These are phyloP conservation scores for Gerris lacustris DNA, from an alignment of 2,888 invertebrate genomes.

Conservation along the genomic window DNA sequence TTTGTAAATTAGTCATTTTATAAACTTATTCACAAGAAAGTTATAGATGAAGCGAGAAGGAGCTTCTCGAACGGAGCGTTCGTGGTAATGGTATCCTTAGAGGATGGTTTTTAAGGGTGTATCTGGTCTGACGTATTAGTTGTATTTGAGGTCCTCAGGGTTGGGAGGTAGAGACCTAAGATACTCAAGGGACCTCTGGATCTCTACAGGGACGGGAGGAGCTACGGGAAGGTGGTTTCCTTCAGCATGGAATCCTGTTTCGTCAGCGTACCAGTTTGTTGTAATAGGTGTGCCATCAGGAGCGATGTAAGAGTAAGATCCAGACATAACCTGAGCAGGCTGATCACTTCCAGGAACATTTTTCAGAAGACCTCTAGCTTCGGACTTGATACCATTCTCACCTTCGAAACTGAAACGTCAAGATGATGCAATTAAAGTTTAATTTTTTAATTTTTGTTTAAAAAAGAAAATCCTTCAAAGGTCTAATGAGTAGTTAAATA, in stretches of 20 bases:
- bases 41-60: no score
- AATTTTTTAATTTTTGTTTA: no score
- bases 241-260: constrained; percentile 22
- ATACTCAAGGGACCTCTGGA: constrained; percentile 9
- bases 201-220: constrained; percentile 27
- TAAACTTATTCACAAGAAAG: no score
- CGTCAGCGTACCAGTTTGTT: constrained; percentile 19
- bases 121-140: not conserved
- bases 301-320: constrained; percentile 17
- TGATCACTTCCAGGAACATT: constrained; percentile 26
- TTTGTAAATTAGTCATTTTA: no score
- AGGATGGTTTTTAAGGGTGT: not conserved
- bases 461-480: no score
- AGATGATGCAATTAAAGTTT: not conserved
- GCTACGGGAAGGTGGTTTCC: constrained; percentile 18
- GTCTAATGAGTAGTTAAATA: no score
- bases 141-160: constrained; percentile 9
- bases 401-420: constrained; percentile 38
- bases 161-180: constrained; percentile 10
- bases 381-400: constrained; percentile 43
- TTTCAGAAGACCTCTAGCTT: constrained; percentile 40
- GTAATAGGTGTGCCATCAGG: constrained; percentile 15
- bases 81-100: no score
- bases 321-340: constrained; percentile 26
- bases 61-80: no score